Evolutionary conservation across 2,888 invertebrate species (phyloP).

Genomic region (Rhimphoctona megacephalus): DNA sequence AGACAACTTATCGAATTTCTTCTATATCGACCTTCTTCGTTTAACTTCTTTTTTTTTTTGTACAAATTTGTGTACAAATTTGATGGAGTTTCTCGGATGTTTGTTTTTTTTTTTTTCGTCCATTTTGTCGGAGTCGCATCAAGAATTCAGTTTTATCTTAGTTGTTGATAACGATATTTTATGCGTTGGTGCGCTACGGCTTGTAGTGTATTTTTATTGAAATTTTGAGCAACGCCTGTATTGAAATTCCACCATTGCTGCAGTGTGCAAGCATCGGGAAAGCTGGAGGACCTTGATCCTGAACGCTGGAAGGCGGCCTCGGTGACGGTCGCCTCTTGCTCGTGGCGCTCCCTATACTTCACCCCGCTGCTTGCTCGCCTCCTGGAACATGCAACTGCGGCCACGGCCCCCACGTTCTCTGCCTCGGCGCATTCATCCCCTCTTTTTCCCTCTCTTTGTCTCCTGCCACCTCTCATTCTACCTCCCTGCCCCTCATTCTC

Average conservation of each 20-base stretch:
- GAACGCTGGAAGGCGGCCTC: conserved; percentile 73
- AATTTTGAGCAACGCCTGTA: background rate
- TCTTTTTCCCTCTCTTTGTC: conserved; percentile 3
- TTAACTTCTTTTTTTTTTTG: background rate
- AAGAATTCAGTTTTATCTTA: background rate
- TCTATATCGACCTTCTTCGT: background rate
- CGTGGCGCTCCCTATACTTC: conserved; percentile 38
- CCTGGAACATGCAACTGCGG: conserved; percentile 66
- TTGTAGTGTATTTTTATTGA: conserved; percentile 60
- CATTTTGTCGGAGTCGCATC: background rate
- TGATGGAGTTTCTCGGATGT: background rate
- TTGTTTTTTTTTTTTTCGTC: background rate
- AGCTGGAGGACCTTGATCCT: conserved; percentile 80
- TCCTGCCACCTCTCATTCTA: background rate
- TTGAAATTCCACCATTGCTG: conserved; percentile 22
- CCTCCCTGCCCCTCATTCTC: conserved; percentile 1
- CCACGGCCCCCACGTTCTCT: conserved; percentile 69
- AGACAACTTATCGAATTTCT: conserved; percentile 45
- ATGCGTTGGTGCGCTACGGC: too few relatives aligned
- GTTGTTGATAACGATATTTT: background rate
- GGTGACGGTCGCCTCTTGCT: conserved; percentile 61
- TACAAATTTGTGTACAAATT: background rate
- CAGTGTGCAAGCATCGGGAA: conserved; percentile 62
- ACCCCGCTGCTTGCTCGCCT: conserved; percentile 63
- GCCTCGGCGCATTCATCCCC: conserved; percentile 60